Base-by-base conservation (phyloP, 2,888 invertebrate genomes). In the Steromphala cineraria region DNA sequence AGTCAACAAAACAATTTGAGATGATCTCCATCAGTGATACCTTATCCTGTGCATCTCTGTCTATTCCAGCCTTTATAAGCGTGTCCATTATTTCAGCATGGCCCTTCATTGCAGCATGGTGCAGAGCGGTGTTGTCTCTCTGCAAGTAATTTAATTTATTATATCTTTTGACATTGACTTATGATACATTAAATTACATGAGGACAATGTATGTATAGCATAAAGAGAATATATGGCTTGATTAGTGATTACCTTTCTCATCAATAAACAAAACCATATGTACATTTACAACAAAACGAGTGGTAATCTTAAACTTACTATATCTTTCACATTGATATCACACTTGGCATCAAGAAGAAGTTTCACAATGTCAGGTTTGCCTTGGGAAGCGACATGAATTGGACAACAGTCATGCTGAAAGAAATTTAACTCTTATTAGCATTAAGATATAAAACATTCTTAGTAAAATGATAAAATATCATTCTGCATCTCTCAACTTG, bases 61-160 rank as follows among this genome's bases (percentile, higher is more conserved):
- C 89, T 24, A 92, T 91, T 10, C 92, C 93, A 52, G 92, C 91
- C 28, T 91, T 85, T 13, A 92, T 86, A 53, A 93, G 83, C 80
- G 90, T 89, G 84, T 92, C 85, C 67, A 92, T 89, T 81, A 93
- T 92, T 71, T 92, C 92, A 53, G 88, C 87, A 83, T 93, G 92
- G 15, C 93, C 93, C 71, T 92, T 92, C 93, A 93, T 93, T 10
- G 93, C 92, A 5, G 93, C 93, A 85, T 93, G 93, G 79, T 93
- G 93, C 15, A 93, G 84, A 10, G 93, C 90, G 13, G 91, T 86
- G 84, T 92, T 93, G 7, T 90, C 92, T 82, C 93, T 85, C 93
- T 93, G 86, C 28, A 88, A 87, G 17, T 10, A 1, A 10, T 46
- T 46, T 5, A 13, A 46, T 10, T 1, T 46, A 8, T 10, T 10